A percentile compares a stretch with the other conserved stretches of the same genome.
phyloP scores from a whole-genome alignment of 1,140 invertebrate genomes.

The Apocrypta bakeri region DNA sequence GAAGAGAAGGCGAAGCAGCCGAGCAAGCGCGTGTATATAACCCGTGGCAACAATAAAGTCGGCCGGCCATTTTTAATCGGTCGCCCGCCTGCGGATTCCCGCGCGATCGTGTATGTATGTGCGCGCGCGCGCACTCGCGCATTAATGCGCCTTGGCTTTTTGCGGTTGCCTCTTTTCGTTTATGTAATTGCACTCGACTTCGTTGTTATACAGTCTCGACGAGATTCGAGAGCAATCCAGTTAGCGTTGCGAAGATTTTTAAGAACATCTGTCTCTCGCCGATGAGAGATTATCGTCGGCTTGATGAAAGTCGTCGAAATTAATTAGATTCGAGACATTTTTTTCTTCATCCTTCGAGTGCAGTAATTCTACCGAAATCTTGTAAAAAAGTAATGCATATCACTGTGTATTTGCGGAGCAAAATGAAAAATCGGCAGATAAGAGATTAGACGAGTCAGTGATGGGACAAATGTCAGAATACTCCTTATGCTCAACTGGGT shows the following conservation, averaged over 20 bases:
- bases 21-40: background rate
- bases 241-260: too few relatives aligned
- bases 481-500: too few relatives aligned
- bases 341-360: too few relatives aligned
- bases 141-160: background rate
- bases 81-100: slow-evolving; percentile 16
- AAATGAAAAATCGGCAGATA: too few relatives aligned
- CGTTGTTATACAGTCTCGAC: background rate
- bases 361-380: too few relatives aligned
- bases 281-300: too few relatives aligned
- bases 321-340: too few relatives aligned
- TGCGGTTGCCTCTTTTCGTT: slow-evolving; percentile 4
- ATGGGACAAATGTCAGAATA: too few relatives aligned
- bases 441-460: too few relatives aligned
- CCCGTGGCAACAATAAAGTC: background rate
- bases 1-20: background rate
- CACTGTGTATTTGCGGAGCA: too few relatives aligned
- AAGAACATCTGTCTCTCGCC: too few relatives aligned
- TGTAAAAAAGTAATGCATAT: too few relatives aligned
- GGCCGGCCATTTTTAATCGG: slow-evolving; percentile 30
- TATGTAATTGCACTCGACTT: slow-evolving; percentile 21
- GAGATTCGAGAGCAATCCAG: background rate
- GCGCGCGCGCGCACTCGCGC: slow-evolving; percentile 11
- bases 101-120: slow-evolving; percentile 21
- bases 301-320: background rate